Conservation (phyloP, 1,140 invertebrate species). For the Diachasmimorpha longicaudata region DNA sequence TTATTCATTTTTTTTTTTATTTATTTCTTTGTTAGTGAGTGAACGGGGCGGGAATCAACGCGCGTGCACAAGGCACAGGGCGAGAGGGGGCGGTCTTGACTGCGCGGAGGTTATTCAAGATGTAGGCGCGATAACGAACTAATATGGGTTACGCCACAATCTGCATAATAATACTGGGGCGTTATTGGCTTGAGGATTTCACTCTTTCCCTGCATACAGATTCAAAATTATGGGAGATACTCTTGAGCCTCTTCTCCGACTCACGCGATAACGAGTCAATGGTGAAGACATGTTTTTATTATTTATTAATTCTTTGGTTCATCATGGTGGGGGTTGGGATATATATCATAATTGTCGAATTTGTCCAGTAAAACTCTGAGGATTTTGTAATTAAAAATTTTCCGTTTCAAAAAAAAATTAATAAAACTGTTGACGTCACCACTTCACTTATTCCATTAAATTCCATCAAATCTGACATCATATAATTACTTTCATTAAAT, state of each 20-base stretch:
- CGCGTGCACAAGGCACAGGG: not conserved
- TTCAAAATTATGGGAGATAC: constrained; percentile 57
- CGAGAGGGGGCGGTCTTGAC: not conserved
- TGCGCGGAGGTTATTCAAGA: constrained; percentile 44
- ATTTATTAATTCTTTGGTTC: not conserved
- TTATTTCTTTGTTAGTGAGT: not conserved
- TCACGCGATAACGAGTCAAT: constrained; percentile 15
- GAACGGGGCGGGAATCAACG: not conserved
- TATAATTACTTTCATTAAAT: too few species aligned
- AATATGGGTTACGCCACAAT: constrained; percentile 60
- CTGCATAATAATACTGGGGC: constrained; percentile 59
- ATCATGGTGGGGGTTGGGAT: not conserved
- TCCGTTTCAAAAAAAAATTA: too few species aligned
- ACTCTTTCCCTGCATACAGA: constrained; percentile 60
- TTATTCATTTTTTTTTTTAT: not conserved
- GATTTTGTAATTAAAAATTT: too few species aligned
- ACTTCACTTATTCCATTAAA: too few species aligned
- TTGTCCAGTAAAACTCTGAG: too few species aligned
- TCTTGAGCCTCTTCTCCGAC: not conserved
- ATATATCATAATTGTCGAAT: too few species aligned
- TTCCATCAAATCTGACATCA: too few species aligned
- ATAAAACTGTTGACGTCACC: too few species aligned
- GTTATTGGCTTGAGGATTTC: constrained; percentile 58
- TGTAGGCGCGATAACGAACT: constrained; percentile 60
- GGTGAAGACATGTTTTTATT: not conserved